A percentile compares a stretch with the other conserved stretches of the same genome.
These are phyloP conservation scores for Laticauda colubrina DNA, from an alignment of 2,113 vertebrate species.

Conservation along the genomic window DNA sequence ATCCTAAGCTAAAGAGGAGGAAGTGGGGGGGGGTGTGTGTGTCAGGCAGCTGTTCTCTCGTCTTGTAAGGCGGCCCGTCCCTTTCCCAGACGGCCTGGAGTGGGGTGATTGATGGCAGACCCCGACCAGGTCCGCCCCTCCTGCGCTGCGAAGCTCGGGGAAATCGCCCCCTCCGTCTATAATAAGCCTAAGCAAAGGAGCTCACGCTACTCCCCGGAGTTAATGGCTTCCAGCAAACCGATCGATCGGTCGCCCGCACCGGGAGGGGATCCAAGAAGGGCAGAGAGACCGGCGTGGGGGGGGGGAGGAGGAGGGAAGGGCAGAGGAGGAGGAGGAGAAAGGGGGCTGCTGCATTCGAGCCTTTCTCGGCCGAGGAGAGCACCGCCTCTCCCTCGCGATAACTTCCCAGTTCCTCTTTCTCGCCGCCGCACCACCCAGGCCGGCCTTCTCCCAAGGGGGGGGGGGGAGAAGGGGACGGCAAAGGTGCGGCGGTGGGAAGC, in stretches of 20 bases:
- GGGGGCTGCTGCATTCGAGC: background rate
- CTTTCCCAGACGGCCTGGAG: constrained; percentile 61
- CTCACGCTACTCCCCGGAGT: constrained; percentile 28
- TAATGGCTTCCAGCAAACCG: constrained; percentile 49
- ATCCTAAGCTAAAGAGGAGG: background rate
- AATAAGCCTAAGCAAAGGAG: constrained; percentile 22
- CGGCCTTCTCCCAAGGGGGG: background rate
- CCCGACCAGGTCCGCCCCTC: constrained; percentile 44
- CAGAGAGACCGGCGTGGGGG: background rate
- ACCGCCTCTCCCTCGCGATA: background rate
- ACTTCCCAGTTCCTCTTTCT: background rate
- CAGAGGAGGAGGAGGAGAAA: background rate
- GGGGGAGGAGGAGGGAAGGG: background rate
- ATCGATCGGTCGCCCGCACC: background rate
- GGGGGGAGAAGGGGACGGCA: background rate
- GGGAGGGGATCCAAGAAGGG: constrained; percentile 16
- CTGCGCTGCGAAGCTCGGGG: background rate
- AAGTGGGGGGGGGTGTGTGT: too few relatives aligned
- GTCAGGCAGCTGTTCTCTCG: constrained; percentile 58
- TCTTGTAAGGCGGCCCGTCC: constrained; percentile 63
- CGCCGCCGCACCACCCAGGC: background rate
- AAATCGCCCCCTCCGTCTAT: constrained; percentile 50
- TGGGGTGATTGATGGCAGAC: constrained; percentile 73
- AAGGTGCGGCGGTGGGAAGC: constrained; percentile 5
- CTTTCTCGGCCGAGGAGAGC: too few relatives aligned